Evolutionary conservation across 1,140 invertebrate species (phyloP).

Genomic region (Camponotus pennsylvanicus): DNA sequence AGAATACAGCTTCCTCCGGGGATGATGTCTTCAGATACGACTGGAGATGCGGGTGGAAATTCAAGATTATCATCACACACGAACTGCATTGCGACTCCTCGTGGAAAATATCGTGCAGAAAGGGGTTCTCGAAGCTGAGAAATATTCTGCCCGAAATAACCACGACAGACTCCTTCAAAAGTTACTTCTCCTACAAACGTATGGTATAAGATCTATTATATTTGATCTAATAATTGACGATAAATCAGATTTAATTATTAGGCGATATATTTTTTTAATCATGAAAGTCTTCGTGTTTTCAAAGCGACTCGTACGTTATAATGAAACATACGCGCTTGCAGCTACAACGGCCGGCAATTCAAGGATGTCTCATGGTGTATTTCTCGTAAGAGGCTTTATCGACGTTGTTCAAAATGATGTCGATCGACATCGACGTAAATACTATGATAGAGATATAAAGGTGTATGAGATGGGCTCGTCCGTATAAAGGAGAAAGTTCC

Average conservation of each 20-base stretch:
- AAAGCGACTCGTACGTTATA: not conserved
- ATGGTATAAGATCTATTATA: not conserved
- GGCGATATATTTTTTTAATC: not conserved
- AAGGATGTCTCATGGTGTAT: conserved; percentile 6
- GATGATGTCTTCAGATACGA: conserved; percentile 40
- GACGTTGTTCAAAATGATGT: conserved; percentile 16
- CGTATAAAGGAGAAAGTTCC: conserved; percentile 24
- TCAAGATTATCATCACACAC: conserved; percentile 43
- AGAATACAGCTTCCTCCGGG: conserved; percentile 39
- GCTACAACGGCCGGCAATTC: not conserved
- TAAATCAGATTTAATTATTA: not conserved
- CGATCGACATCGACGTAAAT: conserved; percentile 31
- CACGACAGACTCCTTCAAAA: not conserved
- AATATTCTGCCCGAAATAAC: not conserved
- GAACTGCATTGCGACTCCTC: conserved; percentile 1
- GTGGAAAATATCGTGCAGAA: conserved; percentile 9
- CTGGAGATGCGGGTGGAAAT: conserved; percentile 34
- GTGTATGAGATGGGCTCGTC: conserved; percentile 21
- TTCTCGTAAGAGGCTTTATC: conserved; percentile 23
- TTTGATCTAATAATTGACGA: not conserved
- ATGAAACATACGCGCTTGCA: not conserved
- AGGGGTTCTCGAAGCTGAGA: not conserved
- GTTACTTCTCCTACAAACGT: not conserved
- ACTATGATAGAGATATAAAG: conserved; percentile 17
- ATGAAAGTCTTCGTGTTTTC: not conserved